Percentiles rank a stretch among this genome's conserved stretches.
These are phyloP conservation scores for Cheilosia variabilis DNA, from an alignment of 2,888 invertebrate species.

Conservation along the genomic window DNA sequence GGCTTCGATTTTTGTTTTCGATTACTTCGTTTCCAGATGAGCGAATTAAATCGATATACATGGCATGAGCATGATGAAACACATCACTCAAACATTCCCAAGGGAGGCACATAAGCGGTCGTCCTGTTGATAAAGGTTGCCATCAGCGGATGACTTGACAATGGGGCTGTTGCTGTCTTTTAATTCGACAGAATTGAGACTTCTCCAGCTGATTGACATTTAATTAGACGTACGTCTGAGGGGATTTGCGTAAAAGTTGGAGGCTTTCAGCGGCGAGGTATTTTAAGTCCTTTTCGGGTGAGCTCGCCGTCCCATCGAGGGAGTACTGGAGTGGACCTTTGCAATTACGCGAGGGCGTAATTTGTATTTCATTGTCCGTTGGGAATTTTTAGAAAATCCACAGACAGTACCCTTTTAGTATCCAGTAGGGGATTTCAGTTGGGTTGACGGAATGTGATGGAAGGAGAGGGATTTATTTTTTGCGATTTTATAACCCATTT, in stretches of 20 bases:
- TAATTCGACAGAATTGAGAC: constrained; percentile 41
- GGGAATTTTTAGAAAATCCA: no score
- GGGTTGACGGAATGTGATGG: no score
- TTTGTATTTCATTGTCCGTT: no score
- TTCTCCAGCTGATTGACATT: constrained; percentile 46
- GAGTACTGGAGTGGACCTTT: no score
- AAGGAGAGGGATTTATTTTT: no score
- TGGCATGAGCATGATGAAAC: background rate
- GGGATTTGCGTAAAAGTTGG: background rate
- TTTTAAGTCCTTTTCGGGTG: no score
- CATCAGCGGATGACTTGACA: constrained; percentile 5
- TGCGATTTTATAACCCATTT: no score
- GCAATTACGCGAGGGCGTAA: no score
- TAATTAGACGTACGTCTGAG: constrained; percentile 26
- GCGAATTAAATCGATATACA: constrained; percentile 30
- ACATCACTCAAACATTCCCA: constrained; percentile 25
- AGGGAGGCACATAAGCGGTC: background rate
- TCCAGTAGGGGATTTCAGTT: no score
- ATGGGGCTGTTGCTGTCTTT: background rate
- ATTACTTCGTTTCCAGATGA: constrained; percentile 44
- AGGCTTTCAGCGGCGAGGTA: no score
- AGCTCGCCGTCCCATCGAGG: no score
- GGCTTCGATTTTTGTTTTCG: constrained; percentile 13
- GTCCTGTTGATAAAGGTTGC: constrained; percentile 7
- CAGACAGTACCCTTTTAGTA: no score